phyloP scores from a whole-genome alignment of 2,797 vertebrate species.

The Anisognathus igniventris region DNA sequence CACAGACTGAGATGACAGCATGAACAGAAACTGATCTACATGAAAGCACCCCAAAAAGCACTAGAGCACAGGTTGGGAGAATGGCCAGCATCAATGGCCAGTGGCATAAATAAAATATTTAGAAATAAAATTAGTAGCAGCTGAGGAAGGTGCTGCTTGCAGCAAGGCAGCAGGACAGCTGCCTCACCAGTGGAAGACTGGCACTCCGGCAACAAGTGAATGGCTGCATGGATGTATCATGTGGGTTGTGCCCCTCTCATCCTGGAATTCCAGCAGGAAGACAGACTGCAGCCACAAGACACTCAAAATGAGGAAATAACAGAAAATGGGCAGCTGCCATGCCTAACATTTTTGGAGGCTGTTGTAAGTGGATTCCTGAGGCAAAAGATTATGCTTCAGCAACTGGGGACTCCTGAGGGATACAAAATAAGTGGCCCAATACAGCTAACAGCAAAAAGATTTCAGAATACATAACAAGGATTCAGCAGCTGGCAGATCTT shows the following conservation, averaged over 20 bases:
- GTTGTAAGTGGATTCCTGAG: background rate
- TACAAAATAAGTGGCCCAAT: background rate
- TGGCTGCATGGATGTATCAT: fast-evolving
- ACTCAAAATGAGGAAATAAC: background rate
- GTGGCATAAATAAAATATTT: background rate
- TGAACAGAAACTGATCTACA: background rate
- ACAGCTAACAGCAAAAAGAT: background rate
- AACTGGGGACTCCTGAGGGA: background rate
- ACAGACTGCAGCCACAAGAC: background rate
- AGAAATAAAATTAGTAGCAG: background rate
- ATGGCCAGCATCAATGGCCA: background rate
- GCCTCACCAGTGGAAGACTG: fast-evolving
- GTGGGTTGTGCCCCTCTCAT: background rate
- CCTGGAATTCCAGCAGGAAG: background rate
- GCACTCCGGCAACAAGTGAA: background rate
- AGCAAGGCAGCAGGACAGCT: background rate
- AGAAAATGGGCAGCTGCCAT: background rate
- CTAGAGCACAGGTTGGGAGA: background rate
- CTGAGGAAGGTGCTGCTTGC: background rate
- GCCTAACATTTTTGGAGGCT: background rate
- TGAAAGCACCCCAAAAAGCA: background rate
- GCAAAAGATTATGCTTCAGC: background rate
- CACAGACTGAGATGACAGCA: background rate
- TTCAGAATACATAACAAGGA: background rate
- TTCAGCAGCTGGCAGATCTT: background rate